Evolutionary conservation across 2,888 invertebrate genomes (phyloP).

Genomic region (Leptarthrus brevirostris): DNA sequence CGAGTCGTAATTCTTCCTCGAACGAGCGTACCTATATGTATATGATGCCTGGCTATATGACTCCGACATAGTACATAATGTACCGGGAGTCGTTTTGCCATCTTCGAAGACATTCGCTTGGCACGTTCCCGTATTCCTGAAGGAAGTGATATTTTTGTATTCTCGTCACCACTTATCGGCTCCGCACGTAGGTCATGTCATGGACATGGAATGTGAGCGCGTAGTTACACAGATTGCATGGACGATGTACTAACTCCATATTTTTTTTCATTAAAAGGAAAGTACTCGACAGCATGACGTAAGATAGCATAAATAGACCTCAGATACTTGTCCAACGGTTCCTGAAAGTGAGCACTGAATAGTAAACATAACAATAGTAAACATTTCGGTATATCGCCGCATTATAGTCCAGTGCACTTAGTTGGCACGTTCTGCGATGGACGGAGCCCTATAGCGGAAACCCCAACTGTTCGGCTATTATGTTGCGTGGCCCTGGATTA

Average conservation of each 20-base stretch:
- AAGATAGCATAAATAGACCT: conserved; percentile 42
- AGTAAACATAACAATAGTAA: conserved; percentile 48
- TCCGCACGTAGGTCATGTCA: conserved; percentile 52
- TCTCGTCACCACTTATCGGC: conserved; percentile 49
- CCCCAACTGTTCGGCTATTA: neutral
- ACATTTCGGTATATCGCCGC: conserved; percentile 46
- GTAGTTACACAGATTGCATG: conserved; percentile 47
- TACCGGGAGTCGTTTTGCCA: conserved; percentile 10
- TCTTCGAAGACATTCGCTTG: conserved; percentile 36
- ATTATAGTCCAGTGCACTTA: conserved; percentile 42
- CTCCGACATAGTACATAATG: neutral
- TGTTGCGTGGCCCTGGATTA: conserved; percentile 1
- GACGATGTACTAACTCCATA: conserved; percentile 45
- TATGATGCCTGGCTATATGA: too few relatives aligned
- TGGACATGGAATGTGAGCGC: conserved; percentile 47
- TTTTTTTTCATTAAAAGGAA: conserved; percentile 21
- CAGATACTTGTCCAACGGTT: neutral
- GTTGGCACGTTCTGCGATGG: neutral
- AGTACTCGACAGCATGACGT: conserved; percentile 35
- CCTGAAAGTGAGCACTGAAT: conserved; percentile 19
- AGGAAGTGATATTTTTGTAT: conserved; percentile 48
- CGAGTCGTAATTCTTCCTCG: conserved; percentile 40
- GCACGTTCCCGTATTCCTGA: conserved; percentile 45
- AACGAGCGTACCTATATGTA: conserved; percentile 1
- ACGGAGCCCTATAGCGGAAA: neutral